Evolutionary conservation across 2,797 vertebrate species (phyloP), one percentile per base, ranked within the genome.

Genomic region (Pipistrellus pipistrellus): DNA sequence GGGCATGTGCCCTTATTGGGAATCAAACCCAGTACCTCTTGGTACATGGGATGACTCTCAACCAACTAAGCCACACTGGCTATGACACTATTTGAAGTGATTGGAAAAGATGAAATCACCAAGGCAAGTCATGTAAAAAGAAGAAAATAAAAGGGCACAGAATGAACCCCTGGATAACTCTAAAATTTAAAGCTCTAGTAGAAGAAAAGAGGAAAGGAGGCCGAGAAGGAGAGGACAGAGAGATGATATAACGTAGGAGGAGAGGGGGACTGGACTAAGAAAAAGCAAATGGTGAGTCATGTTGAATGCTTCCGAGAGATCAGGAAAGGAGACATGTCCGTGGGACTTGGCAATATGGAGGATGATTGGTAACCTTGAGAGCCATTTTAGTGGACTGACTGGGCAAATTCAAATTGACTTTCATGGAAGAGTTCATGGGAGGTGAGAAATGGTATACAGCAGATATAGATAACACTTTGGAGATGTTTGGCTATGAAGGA

Each of bases 11-110:
- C n/a, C 64, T 68, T 64, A 68, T 32, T 8, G 4, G 64, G 64
- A 68, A 32, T 68, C 64, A 35, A 68, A 68, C 18, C 64, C 3
- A n/a, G n/a, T n/a, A 35, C 8, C 3, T 9, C n/a, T 32, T 35
- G 64, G 17, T 68, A 8, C n/a, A 68, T 68, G n/a, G n/a, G 64
- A 68, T 32, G 17, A 68, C n/a, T 10, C 64, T 68, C n/a, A 35
- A 10, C 8, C n/a, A 68, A 68, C 64, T 35, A 20, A 68, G 17
- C 64, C 64, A 68, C 18, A 35, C 8, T 18, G 18, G 17, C n/a
- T 8, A 9, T 17, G 64, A n/a, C 64, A 66, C 44, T 96, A 77
- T 84, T 90, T 91, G 90, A 91, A 88, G 11, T 90, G n/a, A 77
- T 64, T 81, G 23, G 48, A 80, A 87, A 68, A 73, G 35, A 85